A percentile compares a stretch with the other conserved stretches of the same genome.
Conservation (phyloP, 2,113 vertebrate species). For the Globicephala melas region DNA sequence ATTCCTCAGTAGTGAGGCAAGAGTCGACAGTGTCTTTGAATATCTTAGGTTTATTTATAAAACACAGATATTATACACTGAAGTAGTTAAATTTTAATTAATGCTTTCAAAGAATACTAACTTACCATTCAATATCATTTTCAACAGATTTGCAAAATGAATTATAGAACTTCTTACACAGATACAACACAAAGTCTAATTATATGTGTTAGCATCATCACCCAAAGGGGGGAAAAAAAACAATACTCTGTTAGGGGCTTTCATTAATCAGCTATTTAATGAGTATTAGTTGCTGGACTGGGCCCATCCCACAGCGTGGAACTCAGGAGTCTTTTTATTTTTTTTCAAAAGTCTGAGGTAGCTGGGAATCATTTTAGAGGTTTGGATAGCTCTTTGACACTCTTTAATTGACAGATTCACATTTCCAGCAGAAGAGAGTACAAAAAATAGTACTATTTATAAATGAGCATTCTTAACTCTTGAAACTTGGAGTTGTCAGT, state of each 20-base stretch:
- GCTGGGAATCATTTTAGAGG: not conserved
- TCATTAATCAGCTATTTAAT: not conserved
- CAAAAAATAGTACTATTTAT: slow-evolving; percentile 45
- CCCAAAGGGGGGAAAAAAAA: not conserved
- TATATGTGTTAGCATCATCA: not conserved
- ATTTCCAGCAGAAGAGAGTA: slow-evolving; percentile 29
- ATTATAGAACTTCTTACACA: not conserved
- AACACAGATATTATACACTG: not conserved
- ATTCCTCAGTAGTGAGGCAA: not conserved
- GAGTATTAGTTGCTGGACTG: not conserved
- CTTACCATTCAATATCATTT: not conserved
- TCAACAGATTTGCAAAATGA: not conserved
- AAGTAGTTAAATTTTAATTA: not conserved
- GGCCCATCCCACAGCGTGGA: not conserved
- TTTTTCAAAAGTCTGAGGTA: not conserved
- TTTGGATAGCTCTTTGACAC: not conserved
- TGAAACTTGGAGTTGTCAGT: slow-evolving; percentile 48
- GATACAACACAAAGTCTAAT: not conserved
- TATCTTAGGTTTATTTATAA: not conserved
- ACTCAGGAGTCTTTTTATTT: not conserved
- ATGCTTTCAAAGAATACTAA: not conserved
- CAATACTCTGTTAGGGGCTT: not conserved
- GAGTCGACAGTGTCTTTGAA: not conserved
- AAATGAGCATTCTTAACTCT: slow-evolving; percentile 38
- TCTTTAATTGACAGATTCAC: slow-evolving; percentile 45